Percentiles rank a stretch among this genome's conserved stretches.
Conservation (phyloP, 1,140 invertebrate genomes). For the Bradysia coprophila region DNA sequence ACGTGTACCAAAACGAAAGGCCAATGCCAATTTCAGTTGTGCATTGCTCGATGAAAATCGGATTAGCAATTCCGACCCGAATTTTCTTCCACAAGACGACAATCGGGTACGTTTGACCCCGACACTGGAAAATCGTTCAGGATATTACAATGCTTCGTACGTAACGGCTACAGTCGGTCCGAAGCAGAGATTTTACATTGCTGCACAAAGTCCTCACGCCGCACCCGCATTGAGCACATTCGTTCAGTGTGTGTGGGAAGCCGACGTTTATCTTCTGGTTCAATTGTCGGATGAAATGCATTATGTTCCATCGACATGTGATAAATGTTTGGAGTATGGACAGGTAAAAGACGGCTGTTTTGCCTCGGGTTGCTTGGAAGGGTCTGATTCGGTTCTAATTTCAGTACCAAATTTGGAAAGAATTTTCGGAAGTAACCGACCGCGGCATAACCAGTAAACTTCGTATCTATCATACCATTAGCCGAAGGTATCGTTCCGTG, state of each 20-base stretch:
- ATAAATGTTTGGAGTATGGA: constrained; percentile 29
- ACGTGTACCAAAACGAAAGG: constrained; percentile 60
- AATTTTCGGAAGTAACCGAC: constrained; percentile 38
- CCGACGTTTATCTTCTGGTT: constrained; percentile 57
- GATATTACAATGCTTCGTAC: constrained; percentile 82
- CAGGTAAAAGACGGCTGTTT: too few species aligned
- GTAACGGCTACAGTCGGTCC: constrained; percentile 57
- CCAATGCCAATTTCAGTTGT: constrained; percentile 24
- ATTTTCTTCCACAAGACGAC: constrained; percentile 71
- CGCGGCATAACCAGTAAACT: constrained; percentile 38
- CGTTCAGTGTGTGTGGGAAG: constrained; percentile 81
- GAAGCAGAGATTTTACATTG: constrained; percentile 65
- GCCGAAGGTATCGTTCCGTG: constrained; percentile 36
- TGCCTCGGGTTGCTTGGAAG: too few species aligned
- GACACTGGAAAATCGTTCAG: constrained; percentile 57
- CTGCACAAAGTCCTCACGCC: constrained; percentile 48
- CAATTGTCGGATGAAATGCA: constrained; percentile 42
- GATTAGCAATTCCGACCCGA: constrained; percentile 29
- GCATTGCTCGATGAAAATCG: constrained; percentile 20
- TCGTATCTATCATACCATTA: constrained; percentile 30
- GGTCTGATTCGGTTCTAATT: too few species aligned
- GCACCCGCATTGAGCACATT: constrained; percentile 30
- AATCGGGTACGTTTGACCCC: constrained; percentile 62
- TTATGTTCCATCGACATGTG: constrained; percentile 35
- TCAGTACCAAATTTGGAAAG: constrained; percentile 48